phyloP scores from a whole-genome alignment of 2,113 vertebrate species.

The Beaufortia kweichowensis region DNA sequence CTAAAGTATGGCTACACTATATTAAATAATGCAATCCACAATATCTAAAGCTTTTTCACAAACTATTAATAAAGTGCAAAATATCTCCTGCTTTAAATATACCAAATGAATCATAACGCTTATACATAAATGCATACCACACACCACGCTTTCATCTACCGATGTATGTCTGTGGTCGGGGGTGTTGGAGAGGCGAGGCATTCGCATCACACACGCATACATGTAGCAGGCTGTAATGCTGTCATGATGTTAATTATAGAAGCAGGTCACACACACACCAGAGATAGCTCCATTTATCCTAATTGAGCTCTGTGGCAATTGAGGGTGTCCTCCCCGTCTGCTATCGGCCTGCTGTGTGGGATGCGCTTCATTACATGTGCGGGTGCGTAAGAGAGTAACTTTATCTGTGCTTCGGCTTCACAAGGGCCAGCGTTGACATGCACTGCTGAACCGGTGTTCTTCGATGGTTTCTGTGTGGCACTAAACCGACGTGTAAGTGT shows the following conservation, averaged over 20 bases:
- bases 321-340: conserved; percentile 54
- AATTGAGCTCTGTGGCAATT: conserved; percentile 61
- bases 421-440: conserved; percentile 15
- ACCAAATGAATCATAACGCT: conserved; percentile 5
- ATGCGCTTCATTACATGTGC: neutral
- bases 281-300: conserved; percentile 67
- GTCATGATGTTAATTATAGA: conserved; percentile 70
- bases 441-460: conserved; percentile 29
- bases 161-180: conserved; percentile 50
- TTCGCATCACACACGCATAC: conserved; percentile 34
- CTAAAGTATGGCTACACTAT: too few species aligned
- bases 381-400: conserved; percentile 7
- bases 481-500: neutral
- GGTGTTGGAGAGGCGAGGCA: conserved; percentile 1
- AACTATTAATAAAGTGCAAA: neutral
- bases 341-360: conserved; percentile 33
- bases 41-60: too few species aligned
- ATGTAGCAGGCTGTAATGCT: conserved; percentile 51
- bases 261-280: conserved; percentile 61
- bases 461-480: conserved; percentile 18
- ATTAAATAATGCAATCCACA: too few species aligned
- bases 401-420: conserved; percentile 31
- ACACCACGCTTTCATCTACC: conserved; percentile 61
- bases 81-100: conserved; percentile 13
- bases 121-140: conserved; percentile 33